Evolutionary conservation across 2,113 vertebrate species (phyloP).

Genomic region (Chaetodon auriga): DNA sequence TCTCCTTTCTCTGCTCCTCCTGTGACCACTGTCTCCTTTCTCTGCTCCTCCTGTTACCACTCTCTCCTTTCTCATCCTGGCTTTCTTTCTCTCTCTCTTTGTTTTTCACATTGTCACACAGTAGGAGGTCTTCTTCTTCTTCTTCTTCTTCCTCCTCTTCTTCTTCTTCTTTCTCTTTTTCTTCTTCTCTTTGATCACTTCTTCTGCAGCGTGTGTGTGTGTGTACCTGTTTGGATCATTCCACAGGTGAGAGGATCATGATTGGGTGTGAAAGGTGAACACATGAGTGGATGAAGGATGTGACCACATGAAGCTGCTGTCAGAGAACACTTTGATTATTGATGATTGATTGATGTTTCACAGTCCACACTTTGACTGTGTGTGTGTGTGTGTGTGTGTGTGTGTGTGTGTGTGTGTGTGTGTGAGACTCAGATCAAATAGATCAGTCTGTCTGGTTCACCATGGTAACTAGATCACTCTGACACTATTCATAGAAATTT

Average conservation of each 20-base stretch:
- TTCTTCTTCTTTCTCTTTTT: accelerated
- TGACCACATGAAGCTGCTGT: too few relatives aligned
- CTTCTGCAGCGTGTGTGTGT: slow-evolving; percentile 23
- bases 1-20: neutral
- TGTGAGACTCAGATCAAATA: neutral
- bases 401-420: neutral
- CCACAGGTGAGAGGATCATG: too few relatives aligned
- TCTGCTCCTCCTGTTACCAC: neutral
- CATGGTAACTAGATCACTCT: slow-evolving; percentile 45
- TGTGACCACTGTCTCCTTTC: too few relatives aligned
- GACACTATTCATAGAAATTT: slow-evolving; percentile 35
- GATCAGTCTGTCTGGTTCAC: slow-evolving; percentile 9
- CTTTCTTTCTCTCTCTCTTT: too few relatives aligned
- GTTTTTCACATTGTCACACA: too few relatives aligned
- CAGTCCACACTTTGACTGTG: neutral
- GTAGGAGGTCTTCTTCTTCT: too few relatives aligned
- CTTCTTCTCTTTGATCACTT: neutral
- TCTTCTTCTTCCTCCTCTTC: neutral
- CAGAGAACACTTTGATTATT: too few relatives aligned
- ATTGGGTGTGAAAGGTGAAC: too few relatives aligned
- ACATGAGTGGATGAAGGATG: too few relatives aligned
- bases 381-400: slow-evolving; percentile 10
- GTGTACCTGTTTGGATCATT: too few relatives aligned
- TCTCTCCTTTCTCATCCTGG: too few relatives aligned
- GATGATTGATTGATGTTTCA: too few relatives aligned